A percentile compares a stretch with the other conserved stretches of the same genome.
Evolutionary conservation across 2,797 vertebrate genomes (phyloP).

Genomic region (Malurus leucopterus): DNA sequence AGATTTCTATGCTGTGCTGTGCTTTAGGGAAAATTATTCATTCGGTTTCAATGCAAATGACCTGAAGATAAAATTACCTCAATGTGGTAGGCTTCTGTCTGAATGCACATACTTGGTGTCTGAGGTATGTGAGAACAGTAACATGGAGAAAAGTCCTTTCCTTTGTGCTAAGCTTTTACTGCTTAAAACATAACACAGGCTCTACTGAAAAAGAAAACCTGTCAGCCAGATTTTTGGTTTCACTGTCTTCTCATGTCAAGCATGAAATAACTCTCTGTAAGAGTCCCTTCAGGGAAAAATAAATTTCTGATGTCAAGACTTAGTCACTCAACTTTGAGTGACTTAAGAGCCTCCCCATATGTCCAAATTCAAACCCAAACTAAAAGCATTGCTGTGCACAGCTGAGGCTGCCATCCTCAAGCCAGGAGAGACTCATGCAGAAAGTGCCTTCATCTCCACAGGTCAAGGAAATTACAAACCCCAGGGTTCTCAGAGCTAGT

Average conservation of each 20-base stretch:
- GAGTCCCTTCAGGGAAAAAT: not conserved
- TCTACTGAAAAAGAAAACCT: conserved; percentile 12
- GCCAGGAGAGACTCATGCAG: not conserved
- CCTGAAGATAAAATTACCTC: conserved; percentile 15
- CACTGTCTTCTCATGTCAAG: not conserved
- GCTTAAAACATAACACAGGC: not conserved
- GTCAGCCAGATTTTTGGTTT: conserved; percentile 15
- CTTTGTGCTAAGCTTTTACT: not conserved
- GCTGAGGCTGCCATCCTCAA: not conserved
- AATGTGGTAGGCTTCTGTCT: not conserved
- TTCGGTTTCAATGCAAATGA: conserved; percentile 8
- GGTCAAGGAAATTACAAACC: not conserved
- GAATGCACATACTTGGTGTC: conserved; percentile 12
- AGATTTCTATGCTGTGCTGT: not conserved
- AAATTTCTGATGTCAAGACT: not conserved
- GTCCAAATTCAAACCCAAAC: not conserved
- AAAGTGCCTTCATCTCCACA: not conserved
- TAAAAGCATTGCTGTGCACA: not conserved
- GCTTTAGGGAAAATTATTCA: not conserved
- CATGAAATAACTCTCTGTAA: not conserved
- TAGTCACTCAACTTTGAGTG: not conserved
- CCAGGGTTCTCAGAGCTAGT: not conserved
- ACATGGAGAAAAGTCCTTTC: conserved; percentile 6
- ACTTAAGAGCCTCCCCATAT: not conserved
- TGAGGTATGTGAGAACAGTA: conserved; percentile 6